Evolutionary conservation across 92 coral and sea anemone species (phyloP).

Genomic region (Zoanthus gigantus): DNA sequence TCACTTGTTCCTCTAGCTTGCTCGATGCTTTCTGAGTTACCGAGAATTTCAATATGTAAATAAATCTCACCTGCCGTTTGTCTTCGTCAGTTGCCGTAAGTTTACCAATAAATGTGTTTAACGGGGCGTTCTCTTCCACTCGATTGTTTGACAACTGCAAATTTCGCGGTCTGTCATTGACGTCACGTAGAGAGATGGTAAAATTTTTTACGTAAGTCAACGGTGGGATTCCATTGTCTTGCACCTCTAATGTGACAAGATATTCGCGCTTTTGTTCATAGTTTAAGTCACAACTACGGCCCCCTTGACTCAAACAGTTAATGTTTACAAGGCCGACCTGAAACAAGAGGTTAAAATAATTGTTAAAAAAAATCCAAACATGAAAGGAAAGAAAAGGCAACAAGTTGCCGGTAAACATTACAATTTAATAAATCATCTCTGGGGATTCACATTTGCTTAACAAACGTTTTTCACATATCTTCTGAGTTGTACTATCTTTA

Average conservation of each 20-base stretch:
- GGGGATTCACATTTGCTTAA: too few relatives aligned
- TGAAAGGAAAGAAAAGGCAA: too few relatives aligned
- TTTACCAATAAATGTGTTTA: conserved; percentile 73
- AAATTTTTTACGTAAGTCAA: conserved; percentile 64
- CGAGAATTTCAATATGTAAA: too few relatives aligned
- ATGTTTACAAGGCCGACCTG: conserved; percentile 83
- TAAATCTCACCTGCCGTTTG: conserved; percentile 10
- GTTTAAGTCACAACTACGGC: conserved; percentile 78
- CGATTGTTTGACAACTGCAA: conserved; percentile 75
- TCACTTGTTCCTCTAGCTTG: too few relatives aligned
- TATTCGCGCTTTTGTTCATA: conserved; percentile 72
- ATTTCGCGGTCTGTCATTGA: conserved; percentile 92
- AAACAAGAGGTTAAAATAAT: background rate
- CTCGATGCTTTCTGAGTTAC: too few relatives aligned
- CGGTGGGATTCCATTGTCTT: conserved; percentile 86
- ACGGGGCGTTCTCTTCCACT: conserved; percentile 82
- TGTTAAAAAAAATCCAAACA: background rate
- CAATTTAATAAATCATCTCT: too few relatives aligned
- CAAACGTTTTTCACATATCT: too few relatives aligned
- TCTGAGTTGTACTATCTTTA: too few relatives aligned
- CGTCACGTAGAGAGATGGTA: conserved; percentile 72
- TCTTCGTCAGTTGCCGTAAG: conserved; percentile 56
- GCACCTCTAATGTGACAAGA: conserved; percentile 71
- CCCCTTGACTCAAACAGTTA: conserved; percentile 85
- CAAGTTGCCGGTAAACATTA: too few relatives aligned